Evolutionary conservation across 23 tunicate genomes (phyloP), one percentile per base, ranked within the genome.

Genomic region (Botrylloides violaceus): DNA sequence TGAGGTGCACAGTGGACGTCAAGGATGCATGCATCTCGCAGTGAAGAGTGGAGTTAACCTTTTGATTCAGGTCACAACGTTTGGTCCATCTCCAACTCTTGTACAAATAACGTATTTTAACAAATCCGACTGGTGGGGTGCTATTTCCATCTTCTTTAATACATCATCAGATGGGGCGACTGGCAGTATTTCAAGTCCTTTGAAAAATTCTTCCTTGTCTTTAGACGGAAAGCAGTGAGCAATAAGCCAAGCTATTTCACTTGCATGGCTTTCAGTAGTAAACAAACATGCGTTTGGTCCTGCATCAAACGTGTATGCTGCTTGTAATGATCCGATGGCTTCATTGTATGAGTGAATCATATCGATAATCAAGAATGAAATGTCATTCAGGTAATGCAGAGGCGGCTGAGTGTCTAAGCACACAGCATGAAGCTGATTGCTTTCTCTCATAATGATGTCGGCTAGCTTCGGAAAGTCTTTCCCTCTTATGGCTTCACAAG

Each of bases 251-350:
- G 96, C 86, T 9, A 87, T 78, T 29, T 80, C 79, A n/a, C 32
- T 22, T 3, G 61, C 79, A 64, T 32, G 71, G 3, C 30, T 20
- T n/a, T 75, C 79, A 0, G 72, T 49, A 28, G 81, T 74, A 37
- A 91, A 80, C 9, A 91, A 66, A 56, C 79, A 91, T 22, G 85
- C 84, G 61, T 91, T 91, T n/a, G 98, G 98, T 5, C 98, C 98
- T 32, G 98, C 98, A 47, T 91, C 98, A 57, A 84, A 91, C 1
- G 98, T 84, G 61, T 91, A 91, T 2, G 98, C 92, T 32, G 84
- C 38, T 21, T 72, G 66, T 7, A 53, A 59, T 57, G 49, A 62
- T 15, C 75, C 70, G 72, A 28, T 26, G 3, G 43, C 50, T 3
- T 61, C 15, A 59, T 89, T 89, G 34, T 55, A 89, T 24, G 80